Conservation (phyloP, 2,888 invertebrate genomes). For the Pediacus dermestoides region DNA sequence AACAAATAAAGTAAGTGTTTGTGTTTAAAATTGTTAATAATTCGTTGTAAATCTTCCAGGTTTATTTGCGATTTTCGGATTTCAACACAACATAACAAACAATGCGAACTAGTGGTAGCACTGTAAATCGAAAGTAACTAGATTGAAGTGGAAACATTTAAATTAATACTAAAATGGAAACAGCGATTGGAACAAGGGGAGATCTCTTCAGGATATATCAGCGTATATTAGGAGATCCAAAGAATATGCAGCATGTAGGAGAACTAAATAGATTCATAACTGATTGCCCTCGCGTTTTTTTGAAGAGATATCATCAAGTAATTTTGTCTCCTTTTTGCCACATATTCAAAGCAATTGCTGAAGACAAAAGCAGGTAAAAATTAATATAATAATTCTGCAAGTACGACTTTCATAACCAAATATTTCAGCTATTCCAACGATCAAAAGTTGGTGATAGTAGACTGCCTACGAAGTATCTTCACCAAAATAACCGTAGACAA, state of each 20-base stretch:
- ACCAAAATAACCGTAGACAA: constrained; percentile 52
- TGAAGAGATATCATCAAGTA: constrained; percentile 26
- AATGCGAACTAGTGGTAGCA: too few species aligned
- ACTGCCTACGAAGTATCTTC: constrained; percentile 52
- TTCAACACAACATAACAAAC: too few species aligned
- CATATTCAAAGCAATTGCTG: constrained; percentile 30
- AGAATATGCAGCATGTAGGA: constrained; percentile 25
- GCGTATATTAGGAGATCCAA: constrained; percentile 30
- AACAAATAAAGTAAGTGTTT: too few species aligned
- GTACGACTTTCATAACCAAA: constrained; percentile 49
- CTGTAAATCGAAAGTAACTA: too few species aligned
- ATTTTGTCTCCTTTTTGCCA: constrained; percentile 34
- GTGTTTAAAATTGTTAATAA: too few species aligned
- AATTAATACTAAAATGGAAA: too few species aligned
- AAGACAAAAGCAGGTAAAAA: constrained; percentile 27
- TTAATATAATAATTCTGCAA: constrained; percentile 20
- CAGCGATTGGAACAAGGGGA: too few species aligned
- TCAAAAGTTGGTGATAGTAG: constrained; percentile 52
- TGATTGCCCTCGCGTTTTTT: constrained; percentile 23
- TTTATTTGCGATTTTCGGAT: too few species aligned
- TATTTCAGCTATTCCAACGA: constrained; percentile 42
- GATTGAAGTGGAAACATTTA: too few species aligned
- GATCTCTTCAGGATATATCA: too few species aligned
- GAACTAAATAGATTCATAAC: constrained; percentile 24
- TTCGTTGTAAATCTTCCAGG: too few species aligned